Evolutionary conservation across 1,140 invertebrate genomes (phyloP), one percentile per base, ranked within the genome.

Genomic region (Centruroides vittatus): DNA sequence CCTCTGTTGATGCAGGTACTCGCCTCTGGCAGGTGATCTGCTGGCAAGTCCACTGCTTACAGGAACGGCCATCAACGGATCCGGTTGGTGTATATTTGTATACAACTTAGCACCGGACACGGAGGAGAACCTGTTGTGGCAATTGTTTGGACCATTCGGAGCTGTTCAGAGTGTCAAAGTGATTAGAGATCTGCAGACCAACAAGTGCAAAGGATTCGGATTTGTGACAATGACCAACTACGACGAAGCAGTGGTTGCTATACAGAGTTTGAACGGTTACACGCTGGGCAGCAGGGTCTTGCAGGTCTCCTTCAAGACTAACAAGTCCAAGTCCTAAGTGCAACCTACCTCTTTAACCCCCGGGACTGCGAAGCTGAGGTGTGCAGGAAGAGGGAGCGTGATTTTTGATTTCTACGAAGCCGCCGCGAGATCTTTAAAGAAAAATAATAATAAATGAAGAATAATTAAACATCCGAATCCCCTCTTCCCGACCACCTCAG

Each of bases 201-300:
- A 96, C 79, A 98, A 98, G 78, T 98, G 96, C 82, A 98, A 98
- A 79, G 96, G 96, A 68, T 98, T 97, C 75, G 96, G 93, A n/a
- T 98, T 98, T 77, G 94, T 99, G 60, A 98, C 93, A 58, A 99
- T 99, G 96, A 97, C 93, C 70, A 97, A 98, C 76, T 98, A 98
- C 78, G 94, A 98, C 75, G 95, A 98, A 74, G 93, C 95, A 10
- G 84, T 96, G 41, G 86, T 95, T 62, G 95, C 96, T 58, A 98
- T 99, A 70, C 92, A 95, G 75, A 93, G 90, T 64, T 82, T 99
- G 61, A 98, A 99, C 78, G 95, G 95, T 56, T 98, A 96, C 78
- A 93, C 91, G 64, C 81, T 99, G 67, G 93, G 93, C 70, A 97
- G 96, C 78, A 83, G 95, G 59, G 91, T 97, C 65, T 84, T 99